Conservation (phyloP, 2,113 vertebrate genomes). For the Polypterus senegalus region DNA sequence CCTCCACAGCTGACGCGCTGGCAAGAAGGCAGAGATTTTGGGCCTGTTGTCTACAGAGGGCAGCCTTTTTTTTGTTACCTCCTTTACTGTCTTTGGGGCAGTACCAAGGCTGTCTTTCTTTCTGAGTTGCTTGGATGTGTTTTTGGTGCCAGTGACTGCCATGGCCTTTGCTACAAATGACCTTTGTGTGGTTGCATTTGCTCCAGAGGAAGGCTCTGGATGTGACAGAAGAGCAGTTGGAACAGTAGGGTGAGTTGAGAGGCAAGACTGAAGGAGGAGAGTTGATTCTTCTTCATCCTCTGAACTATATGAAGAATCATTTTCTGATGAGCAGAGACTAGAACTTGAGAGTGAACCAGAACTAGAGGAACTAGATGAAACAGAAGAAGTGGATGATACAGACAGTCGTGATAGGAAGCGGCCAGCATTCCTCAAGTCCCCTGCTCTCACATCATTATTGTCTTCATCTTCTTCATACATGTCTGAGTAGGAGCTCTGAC, state of each 20-base stretch:
- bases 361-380: conserved; percentile 81
- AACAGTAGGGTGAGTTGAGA: conserved; percentile 62
- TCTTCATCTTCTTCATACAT: conserved; percentile 72
- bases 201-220: conserved; percentile 56
- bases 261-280: conserved; percentile 79
- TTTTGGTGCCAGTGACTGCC: conserved; percentile 50
- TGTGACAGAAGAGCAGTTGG: conserved; percentile 63
- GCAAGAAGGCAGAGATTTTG: conserved; percentile 78
- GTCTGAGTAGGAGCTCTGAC: conserved; percentile 82
- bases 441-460: conserved; percentile 42
- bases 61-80: conserved; percentile 74
- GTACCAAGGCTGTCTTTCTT: conserved; percentile 67
- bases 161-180: conserved; percentile 77
- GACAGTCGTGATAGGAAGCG: conserved; percentile 80
- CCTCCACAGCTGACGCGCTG: conserved; percentile 82
- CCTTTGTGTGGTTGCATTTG: conserved; percentile 50
- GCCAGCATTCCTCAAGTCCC: conserved; percentile 57
- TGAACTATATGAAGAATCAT: conserved; percentile 88
- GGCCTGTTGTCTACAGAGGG: conserved; percentile 71
- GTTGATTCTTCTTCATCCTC: conserved; percentile 82
- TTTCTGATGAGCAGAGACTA: conserved; percentile 86
- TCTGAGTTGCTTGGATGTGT: conserved; percentile 49
- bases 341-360: conserved; percentile 86
- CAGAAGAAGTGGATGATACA: conserved; percentile 85
- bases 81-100: conserved; percentile 56